Conservation (phyloP, 1,140 invertebrate species). For the Geopemphigus sp. region DNA sequence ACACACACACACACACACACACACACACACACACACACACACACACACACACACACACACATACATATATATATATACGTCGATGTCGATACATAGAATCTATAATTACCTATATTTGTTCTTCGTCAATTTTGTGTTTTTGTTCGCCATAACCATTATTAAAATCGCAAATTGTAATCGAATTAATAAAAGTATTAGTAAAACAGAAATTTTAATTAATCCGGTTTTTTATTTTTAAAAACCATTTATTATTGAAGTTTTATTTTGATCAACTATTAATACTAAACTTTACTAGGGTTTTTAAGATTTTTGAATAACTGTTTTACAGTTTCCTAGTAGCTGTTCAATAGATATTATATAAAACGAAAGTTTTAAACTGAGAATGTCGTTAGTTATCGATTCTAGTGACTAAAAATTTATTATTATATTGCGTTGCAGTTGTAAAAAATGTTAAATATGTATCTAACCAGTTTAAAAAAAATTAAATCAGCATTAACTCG, state of each 20-base stretch:
- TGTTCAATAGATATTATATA: background rate
- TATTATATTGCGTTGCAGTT: background rate
- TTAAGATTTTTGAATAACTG: conserved; percentile 1
- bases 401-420: background rate
- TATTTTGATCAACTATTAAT: background rate
- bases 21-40: too few relatives aligned
- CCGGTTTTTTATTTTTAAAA: too few relatives aligned
- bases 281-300: background rate
- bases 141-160: background rate
- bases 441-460: background rate
- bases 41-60: too few relatives aligned
- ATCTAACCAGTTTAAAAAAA: background rate
- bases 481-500: too few relatives aligned
- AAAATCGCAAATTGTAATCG: background rate
- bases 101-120: background rate
- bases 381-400: background rate
- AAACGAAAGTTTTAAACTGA: background rate
- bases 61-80: too few relatives aligned
- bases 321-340: background rate
- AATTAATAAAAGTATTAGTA: background rate
- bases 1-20: too few relatives aligned
- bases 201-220: too few relatives aligned
- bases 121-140: background rate
- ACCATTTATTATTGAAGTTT: background rate
- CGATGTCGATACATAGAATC: background rate